Percentiles rank a stretch among this genome's conserved stretches.
Evolutionary conservation across 2,797 vertebrate species (phyloP).

Genomic region (Sparidentex hasta): DNA sequence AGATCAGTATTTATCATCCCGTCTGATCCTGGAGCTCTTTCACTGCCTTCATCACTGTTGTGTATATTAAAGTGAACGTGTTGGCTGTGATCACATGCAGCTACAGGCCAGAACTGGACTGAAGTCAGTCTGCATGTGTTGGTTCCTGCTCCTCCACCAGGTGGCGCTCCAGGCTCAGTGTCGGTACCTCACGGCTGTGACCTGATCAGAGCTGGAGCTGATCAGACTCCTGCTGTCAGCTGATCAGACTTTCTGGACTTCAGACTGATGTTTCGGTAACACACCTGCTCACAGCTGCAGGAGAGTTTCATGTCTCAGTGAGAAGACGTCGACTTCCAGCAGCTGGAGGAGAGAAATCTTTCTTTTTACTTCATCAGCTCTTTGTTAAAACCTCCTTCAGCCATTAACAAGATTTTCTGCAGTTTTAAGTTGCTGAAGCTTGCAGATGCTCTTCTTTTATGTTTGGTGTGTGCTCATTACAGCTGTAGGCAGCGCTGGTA

Average conservation of each 20-base stretch:
- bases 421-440: not conserved
- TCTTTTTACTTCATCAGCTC: constrained; percentile 12
- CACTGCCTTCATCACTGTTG: too few species aligned
- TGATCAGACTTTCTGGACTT: not conserved
- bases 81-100: too few species aligned
- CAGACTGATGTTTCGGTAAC: too few species aligned
- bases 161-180: not conserved
- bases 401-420: not conserved
- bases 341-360: not conserved
- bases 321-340: not conserved
- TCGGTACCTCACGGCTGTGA: too few species aligned
- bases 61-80: too few species aligned
- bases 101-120: too few species aligned
- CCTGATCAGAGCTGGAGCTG: too few species aligned
- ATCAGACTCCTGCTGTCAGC: not conserved
- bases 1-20: not conserved
- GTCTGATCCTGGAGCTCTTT: too few species aligned
- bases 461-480: not conserved
- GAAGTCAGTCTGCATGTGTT: too few species aligned
- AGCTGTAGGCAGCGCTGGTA: constrained; percentile 4
- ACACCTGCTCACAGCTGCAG: not conserved
- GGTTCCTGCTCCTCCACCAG: constrained; percentile 21
- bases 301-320: not conserved
- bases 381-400: not conserved
- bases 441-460: constrained; percentile 2